These are phyloP conservation scores for Pygmarrhopalites habei DNA, from an alignment of 1,140 invertebrate species.

Conservation along the genomic window DNA sequence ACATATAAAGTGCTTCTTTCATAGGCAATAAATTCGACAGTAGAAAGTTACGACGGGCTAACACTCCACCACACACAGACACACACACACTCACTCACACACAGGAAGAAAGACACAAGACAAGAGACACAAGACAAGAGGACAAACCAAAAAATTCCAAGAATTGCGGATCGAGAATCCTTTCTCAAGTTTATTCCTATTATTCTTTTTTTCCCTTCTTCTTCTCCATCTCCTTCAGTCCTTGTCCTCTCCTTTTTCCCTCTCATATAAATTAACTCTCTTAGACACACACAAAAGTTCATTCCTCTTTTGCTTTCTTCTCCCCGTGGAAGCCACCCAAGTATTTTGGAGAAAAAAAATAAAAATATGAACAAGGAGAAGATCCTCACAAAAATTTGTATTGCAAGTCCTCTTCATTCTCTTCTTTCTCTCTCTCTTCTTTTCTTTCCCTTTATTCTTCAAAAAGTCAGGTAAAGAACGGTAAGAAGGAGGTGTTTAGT, in stretches of 20 bases:
- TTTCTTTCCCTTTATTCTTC: no score
- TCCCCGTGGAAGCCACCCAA: background rate
- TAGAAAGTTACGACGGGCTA: no score
- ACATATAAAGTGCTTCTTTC: conserved; percentile 26
- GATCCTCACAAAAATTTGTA: background rate
- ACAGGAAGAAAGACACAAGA: no score
- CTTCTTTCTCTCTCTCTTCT: no score
- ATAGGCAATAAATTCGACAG: conserved; percentile 30
- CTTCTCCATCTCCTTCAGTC: no score
- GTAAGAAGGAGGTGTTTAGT: background rate
- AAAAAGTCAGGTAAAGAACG: background rate
- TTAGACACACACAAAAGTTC: background rate
- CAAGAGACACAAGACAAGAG: conserved; percentile 5
- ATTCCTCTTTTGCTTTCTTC: background rate
- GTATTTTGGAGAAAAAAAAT: background rate
- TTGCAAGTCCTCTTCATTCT: background rate
- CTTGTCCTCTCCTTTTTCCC: background rate
- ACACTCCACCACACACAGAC: no score
- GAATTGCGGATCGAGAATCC: background rate
- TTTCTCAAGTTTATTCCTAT: conserved; percentile 9
- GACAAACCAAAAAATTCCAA: no score
- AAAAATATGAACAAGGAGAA: background rate
- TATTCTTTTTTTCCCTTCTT: background rate
- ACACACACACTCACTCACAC: no score
- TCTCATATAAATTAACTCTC: background rate